These are phyloP conservation scores for Pandemis heparana DNA, from an alignment of 2,888 invertebrate genomes.

Conservation along the genomic window DNA sequence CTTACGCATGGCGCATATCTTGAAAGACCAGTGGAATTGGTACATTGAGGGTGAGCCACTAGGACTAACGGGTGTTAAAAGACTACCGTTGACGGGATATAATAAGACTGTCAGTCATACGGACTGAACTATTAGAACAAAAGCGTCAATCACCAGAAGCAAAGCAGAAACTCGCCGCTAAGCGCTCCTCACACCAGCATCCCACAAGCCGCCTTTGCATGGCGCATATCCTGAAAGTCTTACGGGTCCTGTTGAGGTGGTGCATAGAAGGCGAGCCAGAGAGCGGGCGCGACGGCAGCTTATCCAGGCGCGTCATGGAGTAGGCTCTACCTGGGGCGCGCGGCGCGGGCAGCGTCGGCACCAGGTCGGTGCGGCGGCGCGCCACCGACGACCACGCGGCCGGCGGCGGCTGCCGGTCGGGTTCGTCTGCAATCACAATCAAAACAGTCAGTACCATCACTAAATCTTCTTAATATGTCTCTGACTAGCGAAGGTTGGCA, in stretches of 20 bases:
- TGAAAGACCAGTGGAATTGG: slow-evolving; percentile 68
- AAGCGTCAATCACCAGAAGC: slow-evolving; percentile 23
- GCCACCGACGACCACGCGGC: slow-evolving; percentile 92
- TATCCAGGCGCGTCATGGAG: slow-evolving; percentile 97
- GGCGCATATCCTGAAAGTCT: slow-evolving; percentile 50
- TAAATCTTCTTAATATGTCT: too few species aligned
- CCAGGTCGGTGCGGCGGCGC: slow-evolving; percentile 95
- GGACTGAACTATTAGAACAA: not conserved
- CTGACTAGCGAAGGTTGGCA: too few species aligned
- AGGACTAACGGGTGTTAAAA: too few species aligned
- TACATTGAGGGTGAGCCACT: slow-evolving; percentile 67
- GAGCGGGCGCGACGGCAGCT: slow-evolving; percentile 60
- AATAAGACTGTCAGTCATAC: too few species aligned
- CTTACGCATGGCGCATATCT: slow-evolving; percentile 10
- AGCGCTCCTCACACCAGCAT: slow-evolving; percentile 10
- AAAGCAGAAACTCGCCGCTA: not conserved
- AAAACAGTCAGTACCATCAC: too few species aligned
- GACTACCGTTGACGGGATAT: too few species aligned
- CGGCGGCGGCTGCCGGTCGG: slow-evolving; percentile 76
- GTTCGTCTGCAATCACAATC: slow-evolving; percentile 66
- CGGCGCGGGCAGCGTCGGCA: slow-evolving; percentile 93
- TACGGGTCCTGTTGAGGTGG: slow-evolving; percentile 75
- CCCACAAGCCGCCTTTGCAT: slow-evolving; percentile 10
- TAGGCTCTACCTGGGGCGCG: slow-evolving; percentile 91
- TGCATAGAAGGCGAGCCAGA: slow-evolving; percentile 69